A percentile compares a stretch with the other conserved stretches of the same genome.
Conservation (phyloP, 2,888 invertebrate species). For the Athalia cordata region DNA sequence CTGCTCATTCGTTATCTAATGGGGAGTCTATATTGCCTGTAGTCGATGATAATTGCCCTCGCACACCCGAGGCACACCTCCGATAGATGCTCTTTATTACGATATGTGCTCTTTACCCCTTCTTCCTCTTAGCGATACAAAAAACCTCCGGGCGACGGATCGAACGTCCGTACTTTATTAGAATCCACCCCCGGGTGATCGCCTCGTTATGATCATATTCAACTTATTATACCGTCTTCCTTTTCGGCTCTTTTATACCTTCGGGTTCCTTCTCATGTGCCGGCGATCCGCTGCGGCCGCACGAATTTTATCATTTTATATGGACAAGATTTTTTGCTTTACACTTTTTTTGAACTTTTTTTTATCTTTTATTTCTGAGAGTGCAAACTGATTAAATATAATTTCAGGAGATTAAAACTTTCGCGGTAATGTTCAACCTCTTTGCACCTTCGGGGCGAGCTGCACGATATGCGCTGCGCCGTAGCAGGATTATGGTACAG, state of each 20-base stretch:
- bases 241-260: neutral
- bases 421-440: constrained; percentile 50
- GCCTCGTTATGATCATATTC: constrained; percentile 63
- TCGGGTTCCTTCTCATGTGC: neutral
- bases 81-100: constrained; percentile 66
- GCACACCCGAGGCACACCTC: constrained; percentile 53
- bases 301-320: neutral
- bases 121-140: constrained; percentile 54
- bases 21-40: constrained; percentile 61
- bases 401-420: too few species aligned
- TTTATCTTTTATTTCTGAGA: neutral
- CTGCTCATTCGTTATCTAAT: constrained; percentile 72
- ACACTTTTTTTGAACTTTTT: constrained; percentile 40
- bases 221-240: neutral
- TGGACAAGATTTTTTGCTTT: neutral
- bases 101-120: constrained; percentile 59
- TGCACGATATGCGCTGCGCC: neutral
- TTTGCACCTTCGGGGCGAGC: constrained; percentile 22
- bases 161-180: constrained; percentile 70
- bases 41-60: constrained; percentile 67
- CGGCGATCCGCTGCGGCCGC: neutral
- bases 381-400: too few species aligned
- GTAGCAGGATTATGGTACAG: too few species aligned
- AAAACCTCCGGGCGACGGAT: constrained; percentile 57
- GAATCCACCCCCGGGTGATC: constrained; percentile 65